Conservation (phyloP, 2,888 invertebrate genomes). For the Alcis repandata region DNA sequence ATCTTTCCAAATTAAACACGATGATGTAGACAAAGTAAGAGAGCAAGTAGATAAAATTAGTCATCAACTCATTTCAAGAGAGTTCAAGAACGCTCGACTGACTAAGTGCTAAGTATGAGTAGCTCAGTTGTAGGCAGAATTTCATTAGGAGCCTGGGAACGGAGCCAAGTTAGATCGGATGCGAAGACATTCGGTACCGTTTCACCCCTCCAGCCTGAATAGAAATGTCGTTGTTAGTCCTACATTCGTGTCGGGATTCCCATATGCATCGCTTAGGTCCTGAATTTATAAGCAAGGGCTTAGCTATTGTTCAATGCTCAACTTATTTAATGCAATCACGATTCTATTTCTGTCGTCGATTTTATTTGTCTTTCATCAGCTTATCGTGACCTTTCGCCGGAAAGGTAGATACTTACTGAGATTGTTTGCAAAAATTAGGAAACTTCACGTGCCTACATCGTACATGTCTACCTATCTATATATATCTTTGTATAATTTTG, state of each 20-base stretch:
- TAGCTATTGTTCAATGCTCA: background rate
- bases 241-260: slow-evolving; percentile 36
- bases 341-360: background rate
- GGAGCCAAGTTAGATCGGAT: slow-evolving; percentile 55
- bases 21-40: too few species aligned
- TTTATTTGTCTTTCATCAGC: background rate
- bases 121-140: slow-evolving; percentile 37
- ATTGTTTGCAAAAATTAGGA: background rate
- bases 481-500: too few species aligned
- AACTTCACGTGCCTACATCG: too few species aligned
- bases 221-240: slow-evolving; percentile 52
- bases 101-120: slow-evolving; percentile 36
- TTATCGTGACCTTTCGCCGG: background rate
- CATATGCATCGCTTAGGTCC: slow-evolving; percentile 9
- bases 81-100: slow-evolving; percentile 28
- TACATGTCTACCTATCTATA: too few species aligned
- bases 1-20: slow-evolving; percentile 28
- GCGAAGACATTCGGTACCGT: slow-evolving; percentile 53
- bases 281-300: background rate
- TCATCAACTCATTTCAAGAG: slow-evolving; percentile 35
- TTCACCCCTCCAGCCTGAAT: slow-evolving; percentile 54
- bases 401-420: background rate
- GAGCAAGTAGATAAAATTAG: slow-evolving; percentile 32
- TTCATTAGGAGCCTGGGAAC: slow-evolving; percentile 52
- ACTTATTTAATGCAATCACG: background rate